These are phyloP conservation scores for Melanotus villosus DNA, from an alignment of 2,888 invertebrate genomes.

Conservation along the genomic window DNA sequence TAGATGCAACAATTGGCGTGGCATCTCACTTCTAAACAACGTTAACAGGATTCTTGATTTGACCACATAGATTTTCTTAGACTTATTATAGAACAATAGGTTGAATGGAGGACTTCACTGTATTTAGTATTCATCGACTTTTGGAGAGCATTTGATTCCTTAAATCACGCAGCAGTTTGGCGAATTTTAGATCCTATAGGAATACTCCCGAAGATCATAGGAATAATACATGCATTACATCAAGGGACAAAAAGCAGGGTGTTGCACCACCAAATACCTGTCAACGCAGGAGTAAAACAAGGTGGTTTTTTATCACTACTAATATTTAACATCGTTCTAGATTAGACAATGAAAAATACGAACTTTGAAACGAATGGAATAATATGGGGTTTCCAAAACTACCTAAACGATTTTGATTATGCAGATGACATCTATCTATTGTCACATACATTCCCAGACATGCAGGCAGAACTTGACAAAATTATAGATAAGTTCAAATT, in stretches of 20 bases:
- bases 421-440: background rate
- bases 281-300: background rate
- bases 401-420: background rate
- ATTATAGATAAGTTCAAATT: background rate
- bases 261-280: background rate
- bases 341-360: background rate
- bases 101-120: background rate
- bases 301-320: background rate
- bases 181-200: background rate
- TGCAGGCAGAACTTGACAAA: background rate
- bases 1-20: background rate
- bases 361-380: background rate
- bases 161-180: background rate
- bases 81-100: background rate
- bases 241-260: background rate
- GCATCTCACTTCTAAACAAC: background rate
- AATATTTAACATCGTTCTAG: background rate
- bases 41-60: background rate
- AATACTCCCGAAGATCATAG: background rate
- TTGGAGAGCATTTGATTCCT: background rate
- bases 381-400: background rate
- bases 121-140: background rate
- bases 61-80: background rate
- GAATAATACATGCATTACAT: background rate
- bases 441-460: background rate